A percentile compares a stretch with the other conserved stretches of the same genome.
Conservation (phyloP, 2,113 vertebrate genomes). For the Tympanuchus pallidicinctus region DNA sequence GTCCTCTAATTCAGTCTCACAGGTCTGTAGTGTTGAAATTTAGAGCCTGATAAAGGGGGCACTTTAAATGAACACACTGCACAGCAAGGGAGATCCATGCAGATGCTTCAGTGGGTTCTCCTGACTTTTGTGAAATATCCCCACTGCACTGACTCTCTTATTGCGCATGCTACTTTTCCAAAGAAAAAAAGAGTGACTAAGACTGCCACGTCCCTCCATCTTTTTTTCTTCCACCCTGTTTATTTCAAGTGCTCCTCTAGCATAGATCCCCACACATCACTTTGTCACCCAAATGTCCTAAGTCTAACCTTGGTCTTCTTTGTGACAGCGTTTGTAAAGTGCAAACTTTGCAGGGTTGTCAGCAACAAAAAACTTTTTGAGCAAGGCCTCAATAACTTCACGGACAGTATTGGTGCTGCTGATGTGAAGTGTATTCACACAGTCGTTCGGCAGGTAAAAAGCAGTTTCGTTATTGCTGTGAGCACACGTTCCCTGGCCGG, state of each 20-base stretch:
- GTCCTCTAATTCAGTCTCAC: background rate
- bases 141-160: background rate
- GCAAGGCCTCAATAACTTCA: constrained; percentile 93
- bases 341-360: constrained; percentile 98
- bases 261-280: background rate
- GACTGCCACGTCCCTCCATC: background rate
- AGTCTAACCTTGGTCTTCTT: constrained; percentile 91
- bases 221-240: background rate
- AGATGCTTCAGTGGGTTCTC: background rate
- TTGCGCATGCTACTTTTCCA: background rate
- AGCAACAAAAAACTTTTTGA: constrained; percentile 90
- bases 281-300: background rate
- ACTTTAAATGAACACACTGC: background rate
- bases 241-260: background rate
- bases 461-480: constrained; percentile 75
- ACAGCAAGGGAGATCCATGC: background rate
- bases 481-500: constrained; percentile 47
- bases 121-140: background rate
- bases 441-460: constrained; percentile 85
- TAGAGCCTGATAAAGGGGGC: background rate
- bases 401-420: constrained; percentile 92
- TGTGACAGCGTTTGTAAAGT: constrained; percentile 91
- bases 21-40: background rate
- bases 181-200: background rate
- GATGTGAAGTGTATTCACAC: constrained; percentile 92